Conservation (phyloP, 2,113 vertebrate genomes). For the Upupa epops region DNA sequence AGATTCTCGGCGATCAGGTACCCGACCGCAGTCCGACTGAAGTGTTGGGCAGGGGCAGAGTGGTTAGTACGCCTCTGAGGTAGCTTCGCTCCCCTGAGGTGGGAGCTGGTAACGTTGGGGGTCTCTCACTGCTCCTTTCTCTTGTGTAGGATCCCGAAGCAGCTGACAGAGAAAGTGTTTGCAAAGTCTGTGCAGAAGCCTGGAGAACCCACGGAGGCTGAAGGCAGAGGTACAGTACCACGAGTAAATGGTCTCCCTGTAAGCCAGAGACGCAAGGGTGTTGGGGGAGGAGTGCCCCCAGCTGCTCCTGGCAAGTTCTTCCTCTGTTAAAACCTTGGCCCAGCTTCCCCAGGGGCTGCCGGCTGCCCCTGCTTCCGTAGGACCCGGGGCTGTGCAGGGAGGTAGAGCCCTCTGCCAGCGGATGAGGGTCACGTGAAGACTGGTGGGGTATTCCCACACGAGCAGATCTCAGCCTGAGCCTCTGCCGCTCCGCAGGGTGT, state of each 20-base stretch:
- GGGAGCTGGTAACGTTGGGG: no score
- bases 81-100: neutral
- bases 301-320: neutral
- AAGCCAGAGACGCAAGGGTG: neutral
- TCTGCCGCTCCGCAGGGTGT: neutral
- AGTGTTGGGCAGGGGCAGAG: no score
- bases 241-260: neutral
- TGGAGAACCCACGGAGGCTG: conserved; percentile 53
- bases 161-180: conserved; percentile 83
- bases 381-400: neutral
- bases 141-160: conserved; percentile 87
- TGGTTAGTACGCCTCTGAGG: neutral
- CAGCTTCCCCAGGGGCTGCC: neutral
- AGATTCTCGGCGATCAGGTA: conserved; percentile 95
- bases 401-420: neutral
- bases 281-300: neutral
- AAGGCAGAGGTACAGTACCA: conserved; percentile 76
- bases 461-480: neutral
- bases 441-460: neutral
- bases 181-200: conserved; percentile 70
- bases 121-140: no score
- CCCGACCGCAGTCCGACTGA: neutral
- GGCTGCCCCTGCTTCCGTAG: neutral
- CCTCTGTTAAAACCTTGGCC: neutral
- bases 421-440: neutral